phyloP scores from a whole-genome alignment of 2,797 vertebrate genomes.

The Siniperca undulata region DNA sequence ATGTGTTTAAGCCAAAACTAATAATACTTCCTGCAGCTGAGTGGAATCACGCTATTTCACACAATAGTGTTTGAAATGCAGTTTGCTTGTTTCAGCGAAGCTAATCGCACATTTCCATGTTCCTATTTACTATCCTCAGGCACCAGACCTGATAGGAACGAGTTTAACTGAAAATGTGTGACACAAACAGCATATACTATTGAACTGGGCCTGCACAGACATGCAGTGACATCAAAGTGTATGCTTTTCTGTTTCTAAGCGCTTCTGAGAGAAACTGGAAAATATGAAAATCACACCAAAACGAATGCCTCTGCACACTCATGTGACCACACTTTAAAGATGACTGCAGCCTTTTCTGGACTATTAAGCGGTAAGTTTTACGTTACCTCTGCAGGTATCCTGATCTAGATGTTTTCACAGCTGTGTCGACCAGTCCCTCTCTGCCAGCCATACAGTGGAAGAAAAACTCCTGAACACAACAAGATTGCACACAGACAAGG shows the following conservation, averaged over 20 bases:
- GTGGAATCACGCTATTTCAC: background rate
- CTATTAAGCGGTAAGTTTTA: background rate
- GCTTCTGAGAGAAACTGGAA: background rate
- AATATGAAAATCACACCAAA: background rate
- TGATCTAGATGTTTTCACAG: constrained; percentile 97
- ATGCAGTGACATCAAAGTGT: too few relatives aligned
- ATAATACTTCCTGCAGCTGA: background rate
- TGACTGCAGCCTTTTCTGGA: too few relatives aligned
- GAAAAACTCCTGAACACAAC: constrained; percentile 92
- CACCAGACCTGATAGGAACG: background rate
- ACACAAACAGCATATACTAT: too few relatives aligned
- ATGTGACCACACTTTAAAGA: background rate
- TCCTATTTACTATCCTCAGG: background rate
- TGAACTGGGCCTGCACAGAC: background rate
- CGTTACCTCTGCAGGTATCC: constrained; percentile 96
- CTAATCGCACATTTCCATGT: background rate
- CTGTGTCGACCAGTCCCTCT: constrained; percentile 97
- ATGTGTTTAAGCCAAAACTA: background rate
- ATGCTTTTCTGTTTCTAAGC: background rate
- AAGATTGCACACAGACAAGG: background rate
- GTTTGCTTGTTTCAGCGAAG: background rate
- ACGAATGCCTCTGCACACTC: background rate
- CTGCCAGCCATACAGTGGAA: constrained; percentile 99
- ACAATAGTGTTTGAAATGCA: too few relatives aligned
- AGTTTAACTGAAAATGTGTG: background rate